Base-by-base conservation (phyloP, 2,888 invertebrate genomes). In the Leptinotarsa peninsularis region DNA sequence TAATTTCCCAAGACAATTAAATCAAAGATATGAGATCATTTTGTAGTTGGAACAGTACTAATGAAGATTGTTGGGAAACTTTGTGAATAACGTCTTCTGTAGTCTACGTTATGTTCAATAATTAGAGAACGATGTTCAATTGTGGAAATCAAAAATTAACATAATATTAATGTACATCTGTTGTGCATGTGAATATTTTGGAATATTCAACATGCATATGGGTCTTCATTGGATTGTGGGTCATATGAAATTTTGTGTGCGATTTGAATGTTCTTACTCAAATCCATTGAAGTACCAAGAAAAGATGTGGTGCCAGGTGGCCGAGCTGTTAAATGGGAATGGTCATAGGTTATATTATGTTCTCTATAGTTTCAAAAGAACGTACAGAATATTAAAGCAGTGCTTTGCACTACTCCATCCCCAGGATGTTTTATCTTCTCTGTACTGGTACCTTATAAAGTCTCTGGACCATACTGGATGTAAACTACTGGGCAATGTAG, bases 1-100 rank as follows among this genome's bases (percentile, higher is more conserved):
- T 56, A 21, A 69, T 69, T 69, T 69, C 69, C 69, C 69, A 56
- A 69, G 69, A 69, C 56, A 69, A 69, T 69, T 56, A 69, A 56
- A 69, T 21, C 69, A 69, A 63, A 63, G 50, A 68, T 68, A 68
- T 68, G 69, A 56, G 69, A 69, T 56, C 69, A 49, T 69, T 69
- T 69, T 56, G 43, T 56, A 49, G 33, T 49, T 54, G 58, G 15
- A 56, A 58, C 56, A 69, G 56, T 18, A 56, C 56, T 56, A 69
- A 69, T 56, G 69, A 56, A n/a, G n/a, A n/a, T 14, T 56, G 69
- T 56, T 56, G 56, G 49, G 56, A 56, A 69, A 69, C 56, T 56
- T 49, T 50, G 52, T 68, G 50, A 27, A 52, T 50, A 68, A 52
- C n/a, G 68, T 52, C 68, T 68, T 67, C 49, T 43, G 69, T 18